Evolutionary conservation across 1,140 invertebrate species (phyloP).

Genomic region (Aplysia californica): DNA sequence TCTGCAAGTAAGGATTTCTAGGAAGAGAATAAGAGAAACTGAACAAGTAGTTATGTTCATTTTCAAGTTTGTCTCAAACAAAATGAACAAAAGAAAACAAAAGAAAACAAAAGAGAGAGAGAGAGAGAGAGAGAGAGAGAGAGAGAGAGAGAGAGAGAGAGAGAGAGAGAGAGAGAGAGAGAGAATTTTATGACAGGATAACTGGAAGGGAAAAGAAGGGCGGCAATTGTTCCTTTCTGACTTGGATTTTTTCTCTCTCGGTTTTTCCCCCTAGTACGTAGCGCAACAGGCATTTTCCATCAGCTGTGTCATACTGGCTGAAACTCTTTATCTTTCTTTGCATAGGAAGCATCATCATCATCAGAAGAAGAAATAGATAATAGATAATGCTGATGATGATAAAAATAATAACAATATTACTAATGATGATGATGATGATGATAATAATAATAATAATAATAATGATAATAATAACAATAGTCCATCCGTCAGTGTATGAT

Average conservation of each 20-base stretch:
- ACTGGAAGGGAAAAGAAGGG: not conserved
- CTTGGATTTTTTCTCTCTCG: not conserved
- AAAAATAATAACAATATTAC: not conserved
- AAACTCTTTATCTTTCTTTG: not conserved
- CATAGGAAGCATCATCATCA: not conserved
- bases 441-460: not conserved
- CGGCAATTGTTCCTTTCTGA: not conserved
- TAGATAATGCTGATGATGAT: not conserved
- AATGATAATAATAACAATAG: no score
- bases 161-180: not conserved
- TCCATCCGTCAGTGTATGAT: no score
- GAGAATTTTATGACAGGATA: no score
- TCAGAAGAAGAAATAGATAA: not conserved
- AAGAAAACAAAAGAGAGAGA: not conserved
- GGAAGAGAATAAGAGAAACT: no score
- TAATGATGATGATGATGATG: not conserved
- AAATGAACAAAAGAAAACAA: not conserved
- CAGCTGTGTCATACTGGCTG: not conserved
- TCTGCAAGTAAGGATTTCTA: no score
- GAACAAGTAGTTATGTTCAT: no score
- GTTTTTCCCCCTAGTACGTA: no score
- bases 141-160: conserved; percentile 9
- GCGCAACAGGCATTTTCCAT: not conserved
- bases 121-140: conserved; percentile 20
- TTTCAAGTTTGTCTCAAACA: no score